Percentiles rank a stretch among this genome's conserved stretches.
Evolutionary conservation across 2,888 invertebrate species (phyloP).

Genomic region (Cotesia congregata): DNA sequence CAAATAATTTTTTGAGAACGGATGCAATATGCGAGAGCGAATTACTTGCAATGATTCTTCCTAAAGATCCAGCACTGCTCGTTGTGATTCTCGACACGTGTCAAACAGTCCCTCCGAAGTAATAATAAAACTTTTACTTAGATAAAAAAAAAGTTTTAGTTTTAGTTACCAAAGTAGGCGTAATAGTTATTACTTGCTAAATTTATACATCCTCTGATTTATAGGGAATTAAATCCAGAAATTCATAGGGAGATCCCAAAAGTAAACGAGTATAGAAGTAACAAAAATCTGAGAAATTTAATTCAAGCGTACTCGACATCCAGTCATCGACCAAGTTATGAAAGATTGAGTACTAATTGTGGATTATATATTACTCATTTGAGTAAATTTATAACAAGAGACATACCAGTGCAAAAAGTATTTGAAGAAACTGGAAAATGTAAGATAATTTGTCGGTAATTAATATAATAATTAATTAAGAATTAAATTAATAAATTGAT

Average conservation of each 20-base stretch:
- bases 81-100: conserved; percentile 66
- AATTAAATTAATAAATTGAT: too few relatives aligned
- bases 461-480: conserved; percentile 5
- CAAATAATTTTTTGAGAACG: conserved; percentile 55
- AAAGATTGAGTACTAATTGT: conserved; percentile 56
- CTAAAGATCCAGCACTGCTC: conserved; percentile 61
- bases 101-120: conserved; percentile 63
- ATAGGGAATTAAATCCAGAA: conserved; percentile 61
- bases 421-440: conserved; percentile 63
- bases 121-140: conserved; percentile 36
- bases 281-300: conserved; percentile 61
- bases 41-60: conserved; percentile 56
- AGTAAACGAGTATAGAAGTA: conserved; percentile 57
- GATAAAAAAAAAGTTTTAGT: not conserved
- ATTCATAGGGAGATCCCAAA: conserved; percentile 61
- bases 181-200: not conserved
- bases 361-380: conserved; percentile 63
- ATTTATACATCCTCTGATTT: conserved; percentile 28
- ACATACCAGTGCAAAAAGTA: conserved; percentile 60
- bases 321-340: conserved; percentile 62
- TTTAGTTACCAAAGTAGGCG: not conserved
- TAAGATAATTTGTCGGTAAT: conserved; percentile 45
- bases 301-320: conserved; percentile 66
- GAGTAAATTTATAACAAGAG: conserved; percentile 58
- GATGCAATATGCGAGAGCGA: conserved; percentile 64